A percentile compares a stretch with the other conserved stretches of the same genome.
Evolutionary conservation across 2,888 invertebrate species (phyloP).

Genomic region (Pterostichus niger): DNA sequence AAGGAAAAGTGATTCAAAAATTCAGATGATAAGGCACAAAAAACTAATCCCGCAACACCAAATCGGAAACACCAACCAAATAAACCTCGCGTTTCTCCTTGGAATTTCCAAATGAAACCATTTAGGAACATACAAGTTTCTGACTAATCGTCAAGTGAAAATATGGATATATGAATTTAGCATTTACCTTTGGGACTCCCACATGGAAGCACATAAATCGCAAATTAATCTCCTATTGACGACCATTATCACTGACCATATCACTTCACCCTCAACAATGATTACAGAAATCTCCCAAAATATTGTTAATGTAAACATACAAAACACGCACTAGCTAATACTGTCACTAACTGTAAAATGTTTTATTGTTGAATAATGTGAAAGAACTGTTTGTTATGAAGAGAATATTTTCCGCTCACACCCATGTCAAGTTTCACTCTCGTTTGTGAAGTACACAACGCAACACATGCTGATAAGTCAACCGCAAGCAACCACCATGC

Average conservation of each 20-base stretch:
- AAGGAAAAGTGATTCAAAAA: slow-evolving; percentile 22
- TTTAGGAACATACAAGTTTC: slow-evolving; percentile 56
- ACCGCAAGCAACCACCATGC: slow-evolving; percentile 22
- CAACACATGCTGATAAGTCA: slow-evolving; percentile 18
- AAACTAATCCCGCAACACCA: slow-evolving; percentile 40
- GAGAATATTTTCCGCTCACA: not conserved
- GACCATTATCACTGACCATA: slow-evolving; percentile 74
- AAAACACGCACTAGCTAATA: not conserved
- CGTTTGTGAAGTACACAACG: not conserved
- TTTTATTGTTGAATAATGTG: not conserved
- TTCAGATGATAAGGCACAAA: slow-evolving; percentile 15
- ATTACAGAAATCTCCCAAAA: slow-evolving; percentile 14
- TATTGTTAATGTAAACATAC: slow-evolving; percentile 1
- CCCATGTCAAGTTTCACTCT: slow-evolving; percentile 40
- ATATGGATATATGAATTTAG: slow-evolving; percentile 48
- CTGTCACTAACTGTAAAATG: too few species aligned
- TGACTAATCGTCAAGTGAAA: slow-evolving; percentile 54
- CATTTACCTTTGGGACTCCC: slow-evolving; percentile 74
- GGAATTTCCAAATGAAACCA: slow-evolving; percentile 55
- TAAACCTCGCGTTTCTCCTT: slow-evolving; percentile 54
- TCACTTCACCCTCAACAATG: slow-evolving; percentile 27
- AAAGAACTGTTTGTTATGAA: not conserved
- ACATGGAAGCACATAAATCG: slow-evolving; percentile 71
- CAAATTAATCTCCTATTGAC: slow-evolving; percentile 74
- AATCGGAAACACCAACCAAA: slow-evolving; percentile 51